A percentile compares a stretch with the other conserved stretches of the same genome.
These are phyloP conservation scores for Neoarius graeffei DNA, from an alignment of 2,113 vertebrate genomes.

Conservation along the genomic window DNA sequence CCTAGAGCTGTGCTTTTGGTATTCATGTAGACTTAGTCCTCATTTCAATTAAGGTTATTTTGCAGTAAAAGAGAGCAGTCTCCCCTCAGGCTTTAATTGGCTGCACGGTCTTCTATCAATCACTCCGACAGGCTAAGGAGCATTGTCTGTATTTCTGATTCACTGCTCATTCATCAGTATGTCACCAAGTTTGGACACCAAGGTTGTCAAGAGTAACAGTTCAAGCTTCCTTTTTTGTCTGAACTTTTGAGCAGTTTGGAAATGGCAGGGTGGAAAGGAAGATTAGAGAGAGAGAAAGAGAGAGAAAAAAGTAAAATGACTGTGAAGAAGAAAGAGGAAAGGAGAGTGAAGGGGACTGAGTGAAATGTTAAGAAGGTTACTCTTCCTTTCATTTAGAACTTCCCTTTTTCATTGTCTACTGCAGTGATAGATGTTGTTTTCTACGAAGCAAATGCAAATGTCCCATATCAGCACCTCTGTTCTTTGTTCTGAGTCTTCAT, in stretches of 20 bases:
- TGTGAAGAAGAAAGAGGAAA: neutral
- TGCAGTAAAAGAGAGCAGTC: constrained; percentile 6
- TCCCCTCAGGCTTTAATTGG: constrained; percentile 43
- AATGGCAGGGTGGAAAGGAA: constrained; percentile 18
- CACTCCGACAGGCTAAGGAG: constrained; percentile 53
- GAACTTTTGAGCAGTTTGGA: constrained; percentile 10
- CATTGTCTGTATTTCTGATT: constrained; percentile 56
- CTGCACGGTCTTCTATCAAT: constrained; percentile 49
- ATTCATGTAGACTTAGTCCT: constrained; percentile 39
- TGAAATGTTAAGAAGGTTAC: constrained; percentile 45
- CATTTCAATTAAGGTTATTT: constrained; percentile 45
- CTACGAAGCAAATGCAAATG: constrained; percentile 68
- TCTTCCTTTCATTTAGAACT: constrained; percentile 58
- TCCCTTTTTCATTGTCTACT: constrained; percentile 61
- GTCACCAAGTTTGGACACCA: constrained; percentile 63
- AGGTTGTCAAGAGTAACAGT: constrained; percentile 17
- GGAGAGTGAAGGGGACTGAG: neutral
- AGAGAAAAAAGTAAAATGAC: neutral
- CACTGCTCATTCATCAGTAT: constrained; percentile 60
- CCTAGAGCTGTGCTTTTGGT: constrained; percentile 37
- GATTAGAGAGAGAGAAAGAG: neutral
- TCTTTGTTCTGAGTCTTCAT: constrained; percentile 13
- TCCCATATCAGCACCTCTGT: constrained; percentile 60
- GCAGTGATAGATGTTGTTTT: constrained; percentile 77
- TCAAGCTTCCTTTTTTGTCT: constrained; percentile 40